phyloP scores from a whole-genome alignment of 2,888 invertebrate genomes.

The Blera fallax region DNA sequence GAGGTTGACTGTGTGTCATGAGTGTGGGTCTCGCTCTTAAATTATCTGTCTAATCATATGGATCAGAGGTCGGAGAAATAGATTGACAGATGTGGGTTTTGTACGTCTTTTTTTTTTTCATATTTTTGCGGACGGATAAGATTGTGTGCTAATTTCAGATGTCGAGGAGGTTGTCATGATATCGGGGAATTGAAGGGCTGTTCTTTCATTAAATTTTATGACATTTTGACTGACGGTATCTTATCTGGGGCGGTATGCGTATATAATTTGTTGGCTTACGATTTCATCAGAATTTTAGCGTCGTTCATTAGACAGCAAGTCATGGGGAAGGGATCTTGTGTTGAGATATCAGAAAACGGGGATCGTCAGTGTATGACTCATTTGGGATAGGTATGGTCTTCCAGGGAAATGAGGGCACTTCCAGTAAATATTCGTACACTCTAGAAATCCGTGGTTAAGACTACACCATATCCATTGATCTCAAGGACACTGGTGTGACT shows the following conservation, averaged over 20 bases:
- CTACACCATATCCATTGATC: too few species aligned
- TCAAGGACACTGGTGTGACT: too few species aligned
- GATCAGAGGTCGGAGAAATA: constrained; percentile 49
- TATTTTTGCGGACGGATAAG: neutral
- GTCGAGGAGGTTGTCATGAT: neutral
- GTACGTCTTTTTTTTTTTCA: neutral
- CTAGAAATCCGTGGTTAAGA: too few species aligned
- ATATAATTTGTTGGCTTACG: neutral
- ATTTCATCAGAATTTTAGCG: neutral
- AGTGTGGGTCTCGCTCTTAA: constrained; percentile 23
- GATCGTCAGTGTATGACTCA: neutral
- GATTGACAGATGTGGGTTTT: constrained; percentile 41
- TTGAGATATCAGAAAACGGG: neutral
- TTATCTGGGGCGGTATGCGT: neutral
- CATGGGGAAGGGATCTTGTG: neutral
- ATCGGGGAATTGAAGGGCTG: neutral
- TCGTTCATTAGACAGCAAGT: neutral
- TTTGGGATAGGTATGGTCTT: too few species aligned
- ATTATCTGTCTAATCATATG: constrained; percentile 41
- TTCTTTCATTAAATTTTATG: constrained; percentile 1
- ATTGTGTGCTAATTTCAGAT: neutral
- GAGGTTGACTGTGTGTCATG: constrained; percentile 22
- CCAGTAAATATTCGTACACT: too few species aligned
- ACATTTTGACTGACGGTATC: neutral
- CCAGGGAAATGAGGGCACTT: too few species aligned